A percentile compares a stretch with the other conserved stretches of the same genome.
Evolutionary conservation across 2,113 vertebrate species (phyloP).

Genomic region (Syngnathoides biaculeatus): DNA sequence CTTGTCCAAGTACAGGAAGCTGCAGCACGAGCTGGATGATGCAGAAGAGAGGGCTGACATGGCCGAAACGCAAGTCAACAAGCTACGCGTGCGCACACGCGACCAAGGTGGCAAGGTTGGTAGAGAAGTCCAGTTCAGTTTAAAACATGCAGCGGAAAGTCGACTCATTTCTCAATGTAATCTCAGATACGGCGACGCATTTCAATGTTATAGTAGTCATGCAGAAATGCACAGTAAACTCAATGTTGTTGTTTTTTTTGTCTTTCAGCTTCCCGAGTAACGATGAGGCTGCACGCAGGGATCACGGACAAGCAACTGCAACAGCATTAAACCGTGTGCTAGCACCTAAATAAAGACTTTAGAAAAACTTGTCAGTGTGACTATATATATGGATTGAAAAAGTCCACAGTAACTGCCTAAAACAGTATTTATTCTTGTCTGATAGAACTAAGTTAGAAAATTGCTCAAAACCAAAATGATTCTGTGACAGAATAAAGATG

Average conservation of each 20-base stretch:
- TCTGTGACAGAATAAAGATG: too few species aligned
- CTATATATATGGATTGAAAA: slow-evolving; percentile 1
- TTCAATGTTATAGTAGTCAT: neutral
- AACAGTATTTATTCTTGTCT: slow-evolving; percentile 59
- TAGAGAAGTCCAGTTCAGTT: too few species aligned
- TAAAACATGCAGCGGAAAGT: neutral
- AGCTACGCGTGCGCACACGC: slow-evolving; percentile 80
- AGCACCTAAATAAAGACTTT: slow-evolving; percentile 46
- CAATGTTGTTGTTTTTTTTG: slow-evolving; percentile 15
- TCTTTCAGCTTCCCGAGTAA: slow-evolving; percentile 67
- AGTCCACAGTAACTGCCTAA: slow-evolving; percentile 28
- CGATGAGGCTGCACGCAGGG: slow-evolving; percentile 17
- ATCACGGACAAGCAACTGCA: slow-evolving; percentile 50
- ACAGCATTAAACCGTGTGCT: slow-evolving; percentile 48
- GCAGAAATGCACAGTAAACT: neutral
- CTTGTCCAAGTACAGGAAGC: slow-evolving; percentile 86
- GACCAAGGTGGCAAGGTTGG: slow-evolving; percentile 84
- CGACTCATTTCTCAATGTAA: neutral
- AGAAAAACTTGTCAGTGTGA: slow-evolving; percentile 1
- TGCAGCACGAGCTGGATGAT: slow-evolving; percentile 87
- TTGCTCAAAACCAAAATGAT: slow-evolving; percentile 32
- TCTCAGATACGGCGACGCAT: neutral
- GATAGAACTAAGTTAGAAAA: slow-evolving; percentile 60
- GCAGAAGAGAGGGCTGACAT: slow-evolving; percentile 85
- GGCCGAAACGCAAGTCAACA: slow-evolving; percentile 89